phyloP scores from a whole-genome alignment of 1,140 invertebrate genomes.

The Drosophila yakuba region DNA sequence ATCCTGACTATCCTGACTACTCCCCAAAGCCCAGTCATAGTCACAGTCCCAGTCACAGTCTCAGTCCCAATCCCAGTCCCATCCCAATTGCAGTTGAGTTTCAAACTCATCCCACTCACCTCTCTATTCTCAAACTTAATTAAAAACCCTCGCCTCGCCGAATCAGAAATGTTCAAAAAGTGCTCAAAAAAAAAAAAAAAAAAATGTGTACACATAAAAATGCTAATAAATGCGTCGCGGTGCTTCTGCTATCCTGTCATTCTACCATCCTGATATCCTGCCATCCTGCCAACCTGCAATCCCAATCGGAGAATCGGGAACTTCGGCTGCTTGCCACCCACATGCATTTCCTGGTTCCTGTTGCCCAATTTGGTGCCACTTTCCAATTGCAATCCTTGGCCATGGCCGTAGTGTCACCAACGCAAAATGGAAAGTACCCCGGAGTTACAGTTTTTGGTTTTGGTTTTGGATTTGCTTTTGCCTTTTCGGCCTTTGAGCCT shows the following conservation, averaged over 20 bases:
- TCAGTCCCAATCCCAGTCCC: no score
- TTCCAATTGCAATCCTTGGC: constrained; percentile 44
- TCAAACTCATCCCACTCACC: constrained; percentile 1
- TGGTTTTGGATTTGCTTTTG: neutral
- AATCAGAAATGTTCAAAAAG: constrained; percentile 8
- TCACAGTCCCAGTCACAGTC: no score
- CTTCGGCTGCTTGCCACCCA: constrained; percentile 1
- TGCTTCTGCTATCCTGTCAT: neutral
- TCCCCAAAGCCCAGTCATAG: neutral
- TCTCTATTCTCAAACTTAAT: constrained; percentile 52
- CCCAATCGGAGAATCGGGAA: neutral
- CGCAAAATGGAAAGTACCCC: constrained; percentile 12
- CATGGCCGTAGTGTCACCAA: constrained; percentile 30
- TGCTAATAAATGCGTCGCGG: constrained; percentile 67
- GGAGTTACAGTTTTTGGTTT: neutral
- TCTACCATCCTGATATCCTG: no score
- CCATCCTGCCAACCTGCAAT: neutral
- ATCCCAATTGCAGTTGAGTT: neutral
- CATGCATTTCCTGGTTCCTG: neutral
- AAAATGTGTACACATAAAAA: constrained; percentile 54
- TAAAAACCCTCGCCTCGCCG: constrained; percentile 53
- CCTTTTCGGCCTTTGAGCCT: neutral
- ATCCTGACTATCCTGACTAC: no score
- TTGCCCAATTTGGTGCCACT: constrained; percentile 23
- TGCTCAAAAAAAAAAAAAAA: constrained; percentile 50